Percentiles rank a stretch among this genome's conserved stretches.
These are phyloP conservation scores for Athalia circularis DNA, from an alignment of 2,888 invertebrate genomes.

Conservation along the genomic window DNA sequence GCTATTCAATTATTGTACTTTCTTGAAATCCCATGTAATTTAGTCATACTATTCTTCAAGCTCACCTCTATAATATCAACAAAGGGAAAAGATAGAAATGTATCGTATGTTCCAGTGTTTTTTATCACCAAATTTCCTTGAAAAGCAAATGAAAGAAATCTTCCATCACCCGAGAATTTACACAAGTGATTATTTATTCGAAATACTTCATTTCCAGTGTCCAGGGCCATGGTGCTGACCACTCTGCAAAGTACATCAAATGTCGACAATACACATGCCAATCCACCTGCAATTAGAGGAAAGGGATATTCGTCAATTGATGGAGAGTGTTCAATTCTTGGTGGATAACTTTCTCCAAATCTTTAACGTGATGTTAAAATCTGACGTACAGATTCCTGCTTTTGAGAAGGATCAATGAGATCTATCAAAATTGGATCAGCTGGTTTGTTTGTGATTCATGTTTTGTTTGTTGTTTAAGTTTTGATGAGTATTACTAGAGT, in stretches of 20 bases:
- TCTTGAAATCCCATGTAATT: neutral
- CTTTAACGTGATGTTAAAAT: too few species aligned
- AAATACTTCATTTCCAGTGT: conserved; percentile 51
- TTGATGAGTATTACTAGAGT: too few species aligned
- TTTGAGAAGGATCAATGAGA: too few species aligned
- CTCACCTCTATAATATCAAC: conserved; percentile 69
- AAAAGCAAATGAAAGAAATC: conserved; percentile 63
- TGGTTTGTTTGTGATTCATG: too few species aligned
- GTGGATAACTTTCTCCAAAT: too few species aligned
- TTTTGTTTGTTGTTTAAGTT: too few species aligned
- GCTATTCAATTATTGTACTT: conserved; percentile 8
- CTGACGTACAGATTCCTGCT: too few species aligned
- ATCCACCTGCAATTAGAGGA: too few species aligned
- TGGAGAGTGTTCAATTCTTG: too few species aligned
- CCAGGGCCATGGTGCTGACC: conserved; percentile 12
- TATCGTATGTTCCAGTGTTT: conserved; percentile 56
- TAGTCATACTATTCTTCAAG: neutral
- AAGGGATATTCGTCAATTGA: too few species aligned
- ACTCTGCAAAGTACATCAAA: neutral
- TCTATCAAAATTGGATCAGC: too few species aligned
- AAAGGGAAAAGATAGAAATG: conserved; percentile 61
- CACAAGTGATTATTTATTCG: conserved; percentile 62
- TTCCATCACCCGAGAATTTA: conserved; percentile 63
- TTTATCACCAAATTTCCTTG: conserved; percentile 65
- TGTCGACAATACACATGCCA: neutral